Percentiles rank a stretch among this genome's conserved stretches.
These are phyloP conservation scores for Charaxes varanes DNA, from an alignment of 1,140 invertebrate genomes.

Conservation along the genomic window DNA sequence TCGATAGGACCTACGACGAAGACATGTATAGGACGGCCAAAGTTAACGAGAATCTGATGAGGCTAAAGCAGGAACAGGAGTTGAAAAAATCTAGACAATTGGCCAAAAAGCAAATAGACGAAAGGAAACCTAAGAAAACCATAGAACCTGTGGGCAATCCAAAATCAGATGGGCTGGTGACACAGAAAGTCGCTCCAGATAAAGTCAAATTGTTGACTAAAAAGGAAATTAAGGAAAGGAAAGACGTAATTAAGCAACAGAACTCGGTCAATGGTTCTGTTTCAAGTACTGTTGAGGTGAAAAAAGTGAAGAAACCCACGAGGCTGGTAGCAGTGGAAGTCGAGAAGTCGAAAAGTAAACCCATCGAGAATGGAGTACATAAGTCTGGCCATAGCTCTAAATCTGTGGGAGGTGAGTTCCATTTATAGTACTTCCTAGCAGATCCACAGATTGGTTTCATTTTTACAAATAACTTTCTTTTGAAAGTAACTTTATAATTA, in stretches of 20 bases:
- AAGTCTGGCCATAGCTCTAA: constrained; percentile 38
- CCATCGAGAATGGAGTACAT: constrained; percentile 49
- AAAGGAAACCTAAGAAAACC: constrained; percentile 41
- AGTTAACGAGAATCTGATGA: constrained; percentile 73
- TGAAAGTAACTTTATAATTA: no score
- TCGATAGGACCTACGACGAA: constrained; percentile 61
- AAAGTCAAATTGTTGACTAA: constrained; percentile 64
- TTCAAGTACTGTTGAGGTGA: constrained; percentile 36
- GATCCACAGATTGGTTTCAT: no score
- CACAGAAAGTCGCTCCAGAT: constrained; percentile 51
- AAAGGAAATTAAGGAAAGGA: constrained; percentile 68
- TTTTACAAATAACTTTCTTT: no score
- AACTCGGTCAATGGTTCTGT: constrained; percentile 44
- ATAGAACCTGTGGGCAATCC: constrained; percentile 49
- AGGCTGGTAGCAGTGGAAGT: constrained; percentile 42
- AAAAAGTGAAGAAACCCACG: constrained; percentile 47
- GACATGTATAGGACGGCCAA: constrained; percentile 72
- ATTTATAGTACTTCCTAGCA: no score
- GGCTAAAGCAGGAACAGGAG: constrained; percentile 66
- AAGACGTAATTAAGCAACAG: constrained; percentile 63
- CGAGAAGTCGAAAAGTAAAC: constrained; percentile 43
- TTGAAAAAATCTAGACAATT: constrained; percentile 46
- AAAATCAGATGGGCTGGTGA: constrained; percentile 48
- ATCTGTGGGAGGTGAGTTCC: constrained; percentile 20
- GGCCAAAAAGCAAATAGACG: constrained; percentile 44